Conservation (phyloP, 2,113 vertebrate species). For the Limnothrissa miodon region DNA sequence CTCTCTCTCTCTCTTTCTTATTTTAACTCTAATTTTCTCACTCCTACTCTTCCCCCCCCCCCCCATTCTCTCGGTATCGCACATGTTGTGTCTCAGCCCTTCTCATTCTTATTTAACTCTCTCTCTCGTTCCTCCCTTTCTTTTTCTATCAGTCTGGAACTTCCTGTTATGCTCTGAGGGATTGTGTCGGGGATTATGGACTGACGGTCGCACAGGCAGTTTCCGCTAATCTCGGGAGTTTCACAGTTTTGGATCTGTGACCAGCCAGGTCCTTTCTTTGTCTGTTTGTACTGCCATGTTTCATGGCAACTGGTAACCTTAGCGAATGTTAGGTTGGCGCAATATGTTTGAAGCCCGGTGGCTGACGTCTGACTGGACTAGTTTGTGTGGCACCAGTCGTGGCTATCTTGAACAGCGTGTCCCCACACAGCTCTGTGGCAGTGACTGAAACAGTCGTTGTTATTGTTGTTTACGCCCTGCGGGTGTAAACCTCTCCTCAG, state of each 20-base stretch:
- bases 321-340: not conserved
- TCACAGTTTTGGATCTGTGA: conserved; percentile 5
- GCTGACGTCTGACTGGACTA: not conserved
- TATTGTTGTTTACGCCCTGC: not conserved
- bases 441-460: not conserved
- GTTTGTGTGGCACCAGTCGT: not conserved
- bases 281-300: not conserved
- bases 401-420: not conserved
- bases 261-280: not conserved
- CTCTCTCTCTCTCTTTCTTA: not conserved
- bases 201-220: not conserved
- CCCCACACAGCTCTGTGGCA: not conserved
- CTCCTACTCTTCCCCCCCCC: not conserved
- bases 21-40: not conserved
- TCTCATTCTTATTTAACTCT: not conserved
- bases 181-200: conserved; percentile 11
- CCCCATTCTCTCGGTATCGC: not conserved
- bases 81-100: no score
- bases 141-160: not conserved
- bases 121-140: not conserved
- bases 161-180: not conserved
- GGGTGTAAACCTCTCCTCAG: conserved; percentile 19
- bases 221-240: conserved; percentile 5
- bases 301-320: not conserved
- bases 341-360: not conserved